Conservation (phyloP, 2,888 invertebrate species). For the Hesperia comma region DNA sequence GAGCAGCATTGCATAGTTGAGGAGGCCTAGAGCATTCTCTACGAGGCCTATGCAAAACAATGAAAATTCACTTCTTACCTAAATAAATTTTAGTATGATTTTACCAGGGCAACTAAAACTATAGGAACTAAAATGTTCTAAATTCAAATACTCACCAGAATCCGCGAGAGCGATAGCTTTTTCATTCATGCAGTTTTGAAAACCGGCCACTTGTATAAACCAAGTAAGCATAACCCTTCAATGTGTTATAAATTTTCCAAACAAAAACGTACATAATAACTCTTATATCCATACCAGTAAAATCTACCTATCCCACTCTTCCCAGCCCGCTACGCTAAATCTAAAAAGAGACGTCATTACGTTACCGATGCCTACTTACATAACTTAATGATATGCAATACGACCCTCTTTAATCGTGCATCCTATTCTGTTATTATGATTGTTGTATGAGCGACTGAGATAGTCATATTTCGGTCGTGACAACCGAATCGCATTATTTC, state of each 20-base stretch:
- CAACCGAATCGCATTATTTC: conserved; percentile 28
- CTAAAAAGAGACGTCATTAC: conserved; percentile 54
- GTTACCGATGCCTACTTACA: conserved; percentile 48
- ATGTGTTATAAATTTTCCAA: conserved; percentile 53
- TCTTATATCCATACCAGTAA: conserved; percentile 52
- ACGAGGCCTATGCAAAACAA: too few species aligned
- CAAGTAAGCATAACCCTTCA: conserved; percentile 44
- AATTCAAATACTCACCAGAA: too few species aligned
- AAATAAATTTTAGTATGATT: too few species aligned
- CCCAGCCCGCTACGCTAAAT: conserved; percentile 32
- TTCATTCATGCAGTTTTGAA: conserved; percentile 7
- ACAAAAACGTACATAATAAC: conserved; percentile 49
- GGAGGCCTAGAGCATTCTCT: too few species aligned
- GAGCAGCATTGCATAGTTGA: too few species aligned
- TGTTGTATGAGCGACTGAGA: conserved; percentile 47
- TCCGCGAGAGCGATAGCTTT: background rate
- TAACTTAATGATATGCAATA: conserved; percentile 71
- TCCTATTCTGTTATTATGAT: conserved; percentile 47
- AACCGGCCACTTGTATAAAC: conserved; percentile 44
- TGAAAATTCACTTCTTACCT: too few species aligned
- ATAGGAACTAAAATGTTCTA: too few species aligned
- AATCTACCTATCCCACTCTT: conserved; percentile 47
- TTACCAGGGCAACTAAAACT: too few species aligned
- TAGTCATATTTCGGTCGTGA: conserved; percentile 37
- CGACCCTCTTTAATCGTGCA: conserved; percentile 58